phyloP scores from a whole-genome alignment of 1,140 invertebrate genomes.

The Penaeus chinensis region DNA sequence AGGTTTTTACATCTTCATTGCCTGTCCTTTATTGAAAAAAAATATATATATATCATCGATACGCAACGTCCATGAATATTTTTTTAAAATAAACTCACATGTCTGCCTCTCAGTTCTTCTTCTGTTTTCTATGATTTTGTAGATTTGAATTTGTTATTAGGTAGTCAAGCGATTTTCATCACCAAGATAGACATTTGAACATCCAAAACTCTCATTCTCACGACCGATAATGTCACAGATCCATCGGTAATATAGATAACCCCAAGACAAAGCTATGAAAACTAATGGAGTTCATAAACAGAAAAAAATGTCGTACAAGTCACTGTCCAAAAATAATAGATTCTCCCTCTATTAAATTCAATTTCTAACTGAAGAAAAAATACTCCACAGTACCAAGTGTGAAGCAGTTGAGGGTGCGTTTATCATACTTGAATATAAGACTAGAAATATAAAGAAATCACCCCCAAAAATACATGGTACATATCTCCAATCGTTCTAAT shows the following conservation, averaged over 20 bases:
- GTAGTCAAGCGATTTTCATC: conserved; percentile 17
- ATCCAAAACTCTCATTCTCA: conserved; percentile 21
- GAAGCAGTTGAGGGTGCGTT: conserved; percentile 49
- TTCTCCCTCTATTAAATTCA: conserved; percentile 5
- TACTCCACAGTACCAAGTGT: conserved; percentile 33
- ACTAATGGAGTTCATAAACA: too few relatives aligned
- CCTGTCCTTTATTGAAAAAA: conserved; percentile 16
- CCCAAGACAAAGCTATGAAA: too few relatives aligned
- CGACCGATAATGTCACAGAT: conserved; percentile 3
- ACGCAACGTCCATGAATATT: background rate
- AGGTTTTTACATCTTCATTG: conserved; percentile 11
- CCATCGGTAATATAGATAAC: background rate
- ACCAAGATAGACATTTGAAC: conserved; percentile 25
- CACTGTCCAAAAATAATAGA: background rate
- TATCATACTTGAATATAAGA: conserved; percentile 8
- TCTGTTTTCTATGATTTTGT: conserved; percentile 17
- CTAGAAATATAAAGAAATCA: conserved; percentile 11
- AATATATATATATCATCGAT: background rate
- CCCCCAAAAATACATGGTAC: conserved; percentile 26
- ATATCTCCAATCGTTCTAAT: conserved; percentile 7
- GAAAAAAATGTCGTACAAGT: too few relatives aligned
- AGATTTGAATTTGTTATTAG: background rate
- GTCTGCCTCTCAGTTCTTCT: conserved; percentile 16
- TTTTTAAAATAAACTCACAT: background rate
- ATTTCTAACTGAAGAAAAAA: background rate